Base-by-base conservation (phyloP, 2,113 vertebrate species). In the Malurus melanocephalus region DNA sequence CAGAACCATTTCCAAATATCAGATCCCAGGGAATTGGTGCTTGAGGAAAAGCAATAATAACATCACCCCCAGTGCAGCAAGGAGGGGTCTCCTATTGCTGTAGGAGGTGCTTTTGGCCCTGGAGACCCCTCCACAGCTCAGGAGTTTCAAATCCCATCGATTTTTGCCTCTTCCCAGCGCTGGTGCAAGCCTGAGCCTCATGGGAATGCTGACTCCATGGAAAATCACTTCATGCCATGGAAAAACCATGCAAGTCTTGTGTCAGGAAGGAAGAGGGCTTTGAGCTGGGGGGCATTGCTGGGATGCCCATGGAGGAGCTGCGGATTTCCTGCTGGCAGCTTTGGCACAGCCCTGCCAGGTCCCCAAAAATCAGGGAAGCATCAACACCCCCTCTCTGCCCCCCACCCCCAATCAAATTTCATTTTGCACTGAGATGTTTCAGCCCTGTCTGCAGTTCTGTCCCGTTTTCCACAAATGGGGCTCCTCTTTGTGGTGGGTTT, bases 31-130 rank as follows among this genome's bases (percentile, higher is more conserved):
- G 9, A 82, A 11, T 0, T 2, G 13, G 3, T 3, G 2, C 6
- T 46, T 2, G 11, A 35, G 52, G 12, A 9, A 46, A 45, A 52
- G 28, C 65, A 81, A 60, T 4, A 43, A 69, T 3, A 26, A 4
- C 16, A 51, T 5, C 22, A 53, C 3, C 10, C 35, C 33, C 35
- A 30, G 1, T 0, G 0, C 52, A 68, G n/a, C 23, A 26, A 21
- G 17, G 14, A 73, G 7, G 0, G 3, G 1, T 7, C 13, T 78
- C 14, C 17, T 28, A 0, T 12, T 0, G 0, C 20, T 0, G 0
- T 0, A 45, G 45, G 33, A 89, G n/a, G 28, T 64, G 33, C 7
- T 86, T 86, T 53, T 57, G 5, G 46, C 11, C 62, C 52, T 45
- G 45, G 35, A 52, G 19, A 19, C n/a, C 30, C 65, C 73, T 82